A percentile compares a stretch with the other conserved stretches of the same genome.
phyloP scores from a whole-genome alignment of 2,797 vertebrate species.

The Pterois miles region DNA sequence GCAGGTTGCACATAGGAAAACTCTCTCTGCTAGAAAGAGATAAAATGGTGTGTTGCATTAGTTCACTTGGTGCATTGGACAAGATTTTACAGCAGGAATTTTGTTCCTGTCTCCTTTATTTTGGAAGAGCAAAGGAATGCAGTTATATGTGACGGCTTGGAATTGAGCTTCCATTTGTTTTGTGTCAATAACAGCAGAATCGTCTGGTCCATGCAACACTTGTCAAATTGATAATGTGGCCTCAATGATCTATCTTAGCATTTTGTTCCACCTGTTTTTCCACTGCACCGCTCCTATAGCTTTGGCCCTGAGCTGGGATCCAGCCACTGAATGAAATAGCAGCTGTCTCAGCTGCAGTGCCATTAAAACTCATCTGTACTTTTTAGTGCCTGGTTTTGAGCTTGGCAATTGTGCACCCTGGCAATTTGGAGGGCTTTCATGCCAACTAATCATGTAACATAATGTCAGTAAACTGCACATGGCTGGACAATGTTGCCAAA shows the following conservation, averaged over 20 bases:
- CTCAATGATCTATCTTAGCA: conserved; percentile 15
- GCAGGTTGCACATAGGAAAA: background rate
- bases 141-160: no score
- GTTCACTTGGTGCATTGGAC: background rate
- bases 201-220: background rate
- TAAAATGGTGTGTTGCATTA: background rate
- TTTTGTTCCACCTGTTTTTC: conserved; percentile 8
- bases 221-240: background rate
- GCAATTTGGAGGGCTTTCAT: conserved; percentile 10
- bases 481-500: conserved; percentile 1
- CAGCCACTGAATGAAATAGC: conserved; percentile 10
- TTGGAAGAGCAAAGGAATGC: background rate
- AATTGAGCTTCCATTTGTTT: background rate
- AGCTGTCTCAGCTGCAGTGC: conserved; percentile 4
- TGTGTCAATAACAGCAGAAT: background rate
- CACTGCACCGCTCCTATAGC: background rate
- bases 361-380: conserved; percentile 22
- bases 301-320: background rate
- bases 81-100: background rate
- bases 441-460: conserved; percentile 7
- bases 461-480: conserved; percentile 4
- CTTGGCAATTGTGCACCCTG: conserved; percentile 14
- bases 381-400: conserved; percentile 17
- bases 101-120: background rate
- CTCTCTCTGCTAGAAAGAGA: no score